Evolutionary conservation across 2,113 vertebrate species (phyloP).

Genomic region (Hirundichthys speculiger): DNA sequence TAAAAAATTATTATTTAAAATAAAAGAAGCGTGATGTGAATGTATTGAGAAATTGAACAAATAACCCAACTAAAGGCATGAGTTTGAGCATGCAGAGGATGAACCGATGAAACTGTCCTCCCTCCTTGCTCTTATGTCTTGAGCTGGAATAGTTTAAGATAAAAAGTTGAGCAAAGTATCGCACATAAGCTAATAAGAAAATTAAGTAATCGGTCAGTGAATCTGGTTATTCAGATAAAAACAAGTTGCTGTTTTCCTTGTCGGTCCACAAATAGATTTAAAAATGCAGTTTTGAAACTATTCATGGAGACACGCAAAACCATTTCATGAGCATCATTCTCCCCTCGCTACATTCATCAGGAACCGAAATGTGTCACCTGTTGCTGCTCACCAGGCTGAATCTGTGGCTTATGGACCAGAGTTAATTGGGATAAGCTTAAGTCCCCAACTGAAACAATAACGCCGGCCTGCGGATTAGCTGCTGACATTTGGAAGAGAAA

Average conservation of each 20-base stretch:
- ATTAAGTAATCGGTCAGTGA: no score
- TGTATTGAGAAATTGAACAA: conserved; percentile 2
- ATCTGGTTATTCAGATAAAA: no score
- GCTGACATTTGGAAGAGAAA: conserved; percentile 59
- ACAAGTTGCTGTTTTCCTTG: no score
- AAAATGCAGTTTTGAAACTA: no score
- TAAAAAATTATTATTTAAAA: neutral
- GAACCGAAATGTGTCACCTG: conserved; percentile 43
- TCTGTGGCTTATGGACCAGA: conserved; percentile 47
- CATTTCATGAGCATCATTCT: neutral
- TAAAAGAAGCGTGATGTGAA: neutral
- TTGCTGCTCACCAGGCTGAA: conserved; percentile 39
- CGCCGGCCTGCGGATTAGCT: conserved; percentile 61
- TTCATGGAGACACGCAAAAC: no score
- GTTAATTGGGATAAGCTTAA: conserved; percentile 61
- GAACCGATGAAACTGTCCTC: neutral
- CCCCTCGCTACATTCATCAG: neutral
- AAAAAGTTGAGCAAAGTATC: no score
- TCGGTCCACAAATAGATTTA: no score
- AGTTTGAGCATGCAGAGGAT: conserved; percentile 12
- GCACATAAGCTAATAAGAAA: no score
- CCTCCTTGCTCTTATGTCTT: no score
- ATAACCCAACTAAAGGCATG: neutral
- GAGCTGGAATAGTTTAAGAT: no score
- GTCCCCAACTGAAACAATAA: conserved; percentile 68